Percentiles rank a stretch among this genome's conserved stretches.
Evolutionary conservation across 2,888 invertebrate genomes (phyloP).

Genomic region (Saturnia pavonia): DNA sequence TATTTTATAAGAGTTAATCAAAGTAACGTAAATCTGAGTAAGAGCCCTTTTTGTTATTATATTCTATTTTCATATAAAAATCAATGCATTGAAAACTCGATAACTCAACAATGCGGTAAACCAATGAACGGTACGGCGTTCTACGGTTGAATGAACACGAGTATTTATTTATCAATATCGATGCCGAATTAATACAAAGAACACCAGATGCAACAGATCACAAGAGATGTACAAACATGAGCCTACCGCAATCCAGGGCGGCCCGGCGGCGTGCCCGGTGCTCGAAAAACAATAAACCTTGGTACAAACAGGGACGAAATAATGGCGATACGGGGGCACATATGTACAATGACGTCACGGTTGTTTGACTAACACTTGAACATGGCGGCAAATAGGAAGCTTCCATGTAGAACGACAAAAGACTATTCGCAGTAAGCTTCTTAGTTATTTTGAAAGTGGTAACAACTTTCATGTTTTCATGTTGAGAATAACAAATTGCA

Average conservation of each 20-base stretch:
- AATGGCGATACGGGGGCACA: conserved; percentile 15
- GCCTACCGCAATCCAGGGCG: conserved; percentile 34
- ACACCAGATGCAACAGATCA: conserved; percentile 34
- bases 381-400: conserved; percentile 50
- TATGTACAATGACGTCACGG: conserved; percentile 31
- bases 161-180: conserved; percentile 16
- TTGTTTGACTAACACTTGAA: conserved; percentile 55
- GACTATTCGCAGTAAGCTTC: background rate
- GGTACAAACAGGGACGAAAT: conserved; percentile 17
- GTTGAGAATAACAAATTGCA: no score
- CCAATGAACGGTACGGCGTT: background rate
- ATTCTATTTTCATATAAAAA: background rate
- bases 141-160: conserved; percentile 13
- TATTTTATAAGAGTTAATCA: no score
- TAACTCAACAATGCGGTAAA: background rate
- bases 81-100: background rate
- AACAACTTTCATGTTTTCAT: no score
- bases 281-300: conserved; percentile 48
- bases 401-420: background rate
- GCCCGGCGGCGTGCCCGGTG: conserved; percentile 23
- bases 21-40: no score
- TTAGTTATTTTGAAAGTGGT: background rate
- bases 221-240: conserved; percentile 31
- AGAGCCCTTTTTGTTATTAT: background rate
- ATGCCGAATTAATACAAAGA: conserved; percentile 7